Evolutionary conservation across 2,113 vertebrate genomes (phyloP).

Genomic region (Gallinago paraguaiae): DNA sequence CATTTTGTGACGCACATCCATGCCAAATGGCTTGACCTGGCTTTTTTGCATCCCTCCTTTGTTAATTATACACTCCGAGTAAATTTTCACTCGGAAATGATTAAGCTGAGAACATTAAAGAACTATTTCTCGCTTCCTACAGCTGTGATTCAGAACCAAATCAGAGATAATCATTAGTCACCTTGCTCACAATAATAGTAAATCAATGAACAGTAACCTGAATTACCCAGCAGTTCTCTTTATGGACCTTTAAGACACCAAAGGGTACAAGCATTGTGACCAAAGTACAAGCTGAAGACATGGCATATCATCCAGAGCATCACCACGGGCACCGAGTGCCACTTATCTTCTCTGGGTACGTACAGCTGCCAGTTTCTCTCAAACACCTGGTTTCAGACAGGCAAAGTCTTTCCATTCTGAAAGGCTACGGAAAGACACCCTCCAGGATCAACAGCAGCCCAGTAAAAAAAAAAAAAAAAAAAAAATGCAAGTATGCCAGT

Average conservation of each 20-base stretch:
- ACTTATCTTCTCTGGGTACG: not conserved
- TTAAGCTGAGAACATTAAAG: constrained; percentile 21
- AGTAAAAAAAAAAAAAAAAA: not conserved
- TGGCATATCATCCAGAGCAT: no score
- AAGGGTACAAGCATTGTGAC: not conserved
- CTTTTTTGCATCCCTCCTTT: not conserved
- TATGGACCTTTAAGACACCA: not conserved
- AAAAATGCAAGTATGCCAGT: not conserved
- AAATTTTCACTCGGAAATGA: constrained; percentile 19
- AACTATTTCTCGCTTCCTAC: constrained; percentile 26
- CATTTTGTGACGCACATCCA: not conserved
- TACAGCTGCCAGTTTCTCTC: not conserved
- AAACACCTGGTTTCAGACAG: not conserved
- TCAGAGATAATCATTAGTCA: not conserved
- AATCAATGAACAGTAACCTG: not conserved
- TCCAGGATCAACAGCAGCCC: constrained; percentile 15
- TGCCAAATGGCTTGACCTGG: not conserved
- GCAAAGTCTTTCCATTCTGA: not conserved
- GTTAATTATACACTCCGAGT: constrained; percentile 8
- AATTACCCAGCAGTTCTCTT: not conserved
- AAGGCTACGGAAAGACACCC: not conserved
- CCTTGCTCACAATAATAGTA: not conserved
- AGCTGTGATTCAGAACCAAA: not conserved
- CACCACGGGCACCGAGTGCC: fast-evolving
- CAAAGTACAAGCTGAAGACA: constrained; percentile 1